Conservation (phyloP, 2,797 vertebrate genomes). For the Myripristis jacobus region DNA sequence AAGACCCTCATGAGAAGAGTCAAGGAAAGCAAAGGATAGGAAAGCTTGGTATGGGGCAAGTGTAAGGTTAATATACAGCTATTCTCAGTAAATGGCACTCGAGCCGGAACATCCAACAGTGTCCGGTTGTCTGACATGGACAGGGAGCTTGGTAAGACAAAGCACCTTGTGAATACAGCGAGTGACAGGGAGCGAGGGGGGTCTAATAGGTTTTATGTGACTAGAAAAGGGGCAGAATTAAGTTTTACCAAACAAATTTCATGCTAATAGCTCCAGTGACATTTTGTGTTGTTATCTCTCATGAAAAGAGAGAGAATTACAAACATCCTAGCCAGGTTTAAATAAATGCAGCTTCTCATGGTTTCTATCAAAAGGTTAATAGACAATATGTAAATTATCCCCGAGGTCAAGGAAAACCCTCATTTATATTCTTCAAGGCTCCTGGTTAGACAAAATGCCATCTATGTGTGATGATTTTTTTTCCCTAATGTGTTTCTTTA, state of each 20-base stretch:
- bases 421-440: slow-evolving; percentile 65
- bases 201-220: slow-evolving; percentile 35
- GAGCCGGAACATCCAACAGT: slow-evolving; percentile 18
- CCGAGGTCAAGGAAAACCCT: slow-evolving; percentile 42
- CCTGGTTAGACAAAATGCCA: slow-evolving; percentile 46
- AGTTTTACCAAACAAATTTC: slow-evolving; percentile 66
- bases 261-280: slow-evolving; percentile 71
- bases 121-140: slow-evolving; percentile 27
- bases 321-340: slow-evolving; percentile 63
- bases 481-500: slow-evolving; percentile 17
- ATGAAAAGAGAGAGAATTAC: slow-evolving; percentile 68
- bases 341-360: slow-evolving; percentile 54
- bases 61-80: slow-evolving; percentile 7
- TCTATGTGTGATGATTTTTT: slow-evolving; percentile 30
- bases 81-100: slow-evolving; percentile 7
- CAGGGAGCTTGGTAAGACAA: slow-evolving; percentile 23
- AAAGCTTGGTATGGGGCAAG: slow-evolving; percentile 4
- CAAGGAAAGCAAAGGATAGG: not conserved
- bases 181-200: slow-evolving; percentile 48
- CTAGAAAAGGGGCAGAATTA: slow-evolving; percentile 39
- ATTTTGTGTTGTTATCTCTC: slow-evolving; percentile 73
- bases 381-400: slow-evolving; percentile 74
- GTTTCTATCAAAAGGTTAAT: slow-evolving; percentile 78
- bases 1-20: not conserved
- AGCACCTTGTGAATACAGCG: slow-evolving; percentile 23